Conservation (phyloP, 2,113 vertebrate species). For the Centrocercus urophasianus region DNA sequence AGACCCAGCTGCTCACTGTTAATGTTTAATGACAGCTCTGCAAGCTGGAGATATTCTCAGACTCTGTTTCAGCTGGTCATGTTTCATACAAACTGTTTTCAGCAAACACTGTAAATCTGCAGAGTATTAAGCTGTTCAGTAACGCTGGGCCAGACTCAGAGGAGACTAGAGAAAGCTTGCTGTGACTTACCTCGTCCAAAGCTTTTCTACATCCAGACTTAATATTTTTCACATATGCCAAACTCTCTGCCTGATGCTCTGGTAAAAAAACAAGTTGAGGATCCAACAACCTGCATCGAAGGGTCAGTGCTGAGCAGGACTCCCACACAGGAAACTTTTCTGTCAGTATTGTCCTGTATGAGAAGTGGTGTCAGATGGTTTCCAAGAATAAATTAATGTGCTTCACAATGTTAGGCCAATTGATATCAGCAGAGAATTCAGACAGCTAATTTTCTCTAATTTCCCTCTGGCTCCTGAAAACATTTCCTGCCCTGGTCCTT, state of each 20-base stretch:
- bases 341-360: not conserved
- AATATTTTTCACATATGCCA: not conserved
- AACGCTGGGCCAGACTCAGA: not conserved
- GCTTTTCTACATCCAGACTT: not conserved
- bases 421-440: slow-evolving; percentile 47
- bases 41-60: slow-evolving; percentile 28
- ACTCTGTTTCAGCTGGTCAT: slow-evolving; percentile 2
- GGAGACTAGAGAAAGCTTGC: not conserved
- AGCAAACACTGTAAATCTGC: not conserved
- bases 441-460: slow-evolving; percentile 47
- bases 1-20: slow-evolving; percentile 9
- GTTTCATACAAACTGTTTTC: slow-evolving; percentile 11
- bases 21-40: slow-evolving; percentile 57
- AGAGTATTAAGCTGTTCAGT: not conserved
- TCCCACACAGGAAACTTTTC: not conserved
- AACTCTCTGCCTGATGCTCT: not conserved
- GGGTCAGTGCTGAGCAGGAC: rapidly evolving
- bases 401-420: slow-evolving; percentile 15
- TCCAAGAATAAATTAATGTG: slow-evolving; percentile 26
- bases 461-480: slow-evolving; percentile 19
- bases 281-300: not conserved
- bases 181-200: not conserved
- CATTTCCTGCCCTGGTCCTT: not conserved
- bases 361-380: slow-evolving; percentile 11
- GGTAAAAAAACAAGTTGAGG: not conserved